phyloP scores from a whole-genome alignment of 2,888 invertebrate species.

The Lasius platythorax region DNA sequence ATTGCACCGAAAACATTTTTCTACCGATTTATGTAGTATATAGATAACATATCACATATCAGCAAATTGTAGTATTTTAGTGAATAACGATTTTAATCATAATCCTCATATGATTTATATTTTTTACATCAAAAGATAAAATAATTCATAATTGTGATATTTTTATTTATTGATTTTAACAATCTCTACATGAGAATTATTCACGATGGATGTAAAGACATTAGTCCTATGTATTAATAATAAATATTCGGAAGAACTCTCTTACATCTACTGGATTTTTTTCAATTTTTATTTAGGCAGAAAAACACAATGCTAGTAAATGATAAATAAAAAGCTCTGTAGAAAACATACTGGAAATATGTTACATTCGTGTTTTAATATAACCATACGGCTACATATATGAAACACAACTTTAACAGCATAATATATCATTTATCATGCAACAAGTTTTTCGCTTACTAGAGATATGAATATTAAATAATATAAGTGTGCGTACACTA shows the following conservation, averaged over 20 bases:
- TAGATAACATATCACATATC: background rate
- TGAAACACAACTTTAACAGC: slow-evolving; percentile 33
- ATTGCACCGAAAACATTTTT: slow-evolving; percentile 13
- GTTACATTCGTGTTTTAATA: slow-evolving; percentile 7
- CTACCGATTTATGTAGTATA: background rate
- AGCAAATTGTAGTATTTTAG: background rate
- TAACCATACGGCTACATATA: background rate
- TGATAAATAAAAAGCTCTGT: slow-evolving; percentile 38
- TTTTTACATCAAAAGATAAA: slow-evolving; percentile 17
- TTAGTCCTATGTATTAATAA: slow-evolving; percentile 7
- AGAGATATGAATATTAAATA: slow-evolving; percentile 38
- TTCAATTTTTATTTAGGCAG: slow-evolving; percentile 9
- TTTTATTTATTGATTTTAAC: slow-evolving; percentile 12
- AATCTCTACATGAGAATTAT: background rate
- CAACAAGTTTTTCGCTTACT: slow-evolving; percentile 14
- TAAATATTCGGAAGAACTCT: slow-evolving; percentile 24
- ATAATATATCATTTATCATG: slow-evolving; percentile 37
- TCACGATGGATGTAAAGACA: slow-evolving; percentile 5
- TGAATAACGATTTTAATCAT: slow-evolving; percentile 28
- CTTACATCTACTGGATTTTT: slow-evolving; percentile 21
- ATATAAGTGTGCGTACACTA: slow-evolving; percentile 41
- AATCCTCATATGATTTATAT: slow-evolving; percentile 2
- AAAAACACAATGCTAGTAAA: background rate
- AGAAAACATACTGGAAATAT: slow-evolving; percentile 31
- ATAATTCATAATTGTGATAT: slow-evolving; percentile 20